Evolutionary conservation across 2,888 invertebrate genomes (phyloP), one percentile per base, ranked within the genome.

Genomic region (Ganaspis brasiliensis): DNA sequence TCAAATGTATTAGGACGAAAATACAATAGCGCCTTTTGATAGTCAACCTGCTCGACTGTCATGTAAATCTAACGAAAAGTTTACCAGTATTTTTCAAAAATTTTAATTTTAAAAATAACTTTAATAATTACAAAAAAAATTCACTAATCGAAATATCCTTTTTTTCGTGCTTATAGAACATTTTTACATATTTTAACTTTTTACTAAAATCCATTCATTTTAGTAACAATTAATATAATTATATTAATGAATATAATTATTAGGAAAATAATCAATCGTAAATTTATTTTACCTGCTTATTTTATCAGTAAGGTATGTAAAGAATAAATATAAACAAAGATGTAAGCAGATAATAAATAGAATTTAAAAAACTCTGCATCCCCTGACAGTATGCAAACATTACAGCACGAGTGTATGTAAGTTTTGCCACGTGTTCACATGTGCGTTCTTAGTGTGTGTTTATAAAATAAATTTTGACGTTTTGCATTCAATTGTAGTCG

Each of bases 401-500:
- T 14, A 10, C 2, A 3, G 9, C 56, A 26, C 12, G 14, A 12
- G 10, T 26, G 24, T 24, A 56, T 26, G 4, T 52, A 52, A 16
- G 16, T 19, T 16, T 52, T 52, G 52, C 56, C 56, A 56, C 56
- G 56, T 56, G 26, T 26, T 21, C 56, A 56, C 26, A 24, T 26
- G 26, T 56, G 6, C 19, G 21, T 24, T 21, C 1, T 4, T 19
- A 2, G 61, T 19, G 63, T 21, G 40, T 45, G 67, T 67, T 67
- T 45, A 45, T 52, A 49, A 49, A 16, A 16, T 61, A 31, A 31
- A 31, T 45, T 67, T 67, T 63, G 40, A 40, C 37, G 37, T 37
- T 63, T 40, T 37, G 26, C 59, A 31, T 35, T n/a, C 59, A 31
- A 16, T n/a, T 35, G 12, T 37, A 14, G 40, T 45, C 45, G 45